These are phyloP conservation scores for Epinephelus moara DNA, from an alignment of 2,113 vertebrate species.

Conservation along the genomic window DNA sequence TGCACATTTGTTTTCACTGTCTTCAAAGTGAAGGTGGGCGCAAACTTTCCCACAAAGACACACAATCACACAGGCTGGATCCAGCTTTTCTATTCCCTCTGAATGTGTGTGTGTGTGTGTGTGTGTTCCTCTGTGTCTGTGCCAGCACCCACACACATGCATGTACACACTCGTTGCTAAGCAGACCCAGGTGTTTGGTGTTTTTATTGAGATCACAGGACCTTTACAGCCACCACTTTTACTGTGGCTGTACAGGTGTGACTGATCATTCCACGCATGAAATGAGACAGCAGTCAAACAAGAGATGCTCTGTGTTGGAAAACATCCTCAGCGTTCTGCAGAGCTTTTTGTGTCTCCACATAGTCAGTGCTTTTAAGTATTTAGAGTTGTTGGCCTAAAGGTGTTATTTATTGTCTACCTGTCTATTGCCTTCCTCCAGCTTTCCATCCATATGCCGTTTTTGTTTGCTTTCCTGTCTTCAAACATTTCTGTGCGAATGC, in stretches of 20 bases:
- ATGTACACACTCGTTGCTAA: slow-evolving; percentile 53
- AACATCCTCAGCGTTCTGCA: background rate
- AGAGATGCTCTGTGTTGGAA: slow-evolving; percentile 30
- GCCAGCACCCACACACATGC: slow-evolving; percentile 20
- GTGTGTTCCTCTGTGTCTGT: background rate
- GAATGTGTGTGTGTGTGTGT: slow-evolving; percentile 19
- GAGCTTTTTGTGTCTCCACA: background rate
- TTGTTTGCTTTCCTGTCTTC: slow-evolving; percentile 6
- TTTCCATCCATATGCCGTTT: background rate
- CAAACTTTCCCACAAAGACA: slow-evolving; percentile 58
- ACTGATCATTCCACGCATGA: slow-evolving; percentile 49
- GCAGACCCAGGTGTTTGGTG: slow-evolving; percentile 73
- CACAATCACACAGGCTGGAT: slow-evolving; percentile 38
- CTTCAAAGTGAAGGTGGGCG: slow-evolving; percentile 51
- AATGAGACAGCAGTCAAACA: slow-evolving; percentile 58
- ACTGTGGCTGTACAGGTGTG: slow-evolving; percentile 66
- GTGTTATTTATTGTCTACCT: background rate
- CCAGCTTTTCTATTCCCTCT: slow-evolving; percentile 41
- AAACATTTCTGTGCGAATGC: background rate
- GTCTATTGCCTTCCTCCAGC: too few species aligned
- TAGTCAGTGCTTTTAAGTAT: background rate
- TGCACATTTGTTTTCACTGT: slow-evolving; percentile 59
- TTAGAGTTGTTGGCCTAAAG: background rate
- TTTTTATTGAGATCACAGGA: slow-evolving; percentile 66
- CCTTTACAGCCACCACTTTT: slow-evolving; percentile 61